A percentile compares a stretch with the other conserved stretches of the same genome.
Evolutionary conservation across 2,113 vertebrate species (phyloP).

Genomic region (Prionailurus bengalensis): DNA sequence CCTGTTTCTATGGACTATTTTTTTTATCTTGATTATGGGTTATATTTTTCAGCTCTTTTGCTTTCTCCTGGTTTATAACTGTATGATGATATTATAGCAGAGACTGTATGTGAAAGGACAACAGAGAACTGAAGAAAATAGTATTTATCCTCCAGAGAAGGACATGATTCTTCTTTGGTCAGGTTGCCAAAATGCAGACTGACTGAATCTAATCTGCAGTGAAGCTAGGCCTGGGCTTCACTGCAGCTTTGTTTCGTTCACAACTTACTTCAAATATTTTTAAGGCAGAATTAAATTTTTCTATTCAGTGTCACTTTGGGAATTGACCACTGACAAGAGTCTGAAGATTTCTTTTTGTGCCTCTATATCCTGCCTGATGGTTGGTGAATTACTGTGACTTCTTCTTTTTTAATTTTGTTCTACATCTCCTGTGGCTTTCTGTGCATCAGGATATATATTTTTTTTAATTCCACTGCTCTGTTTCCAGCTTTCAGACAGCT

Average conservation of each 20-base stretch:
- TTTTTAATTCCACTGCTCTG: not conserved
- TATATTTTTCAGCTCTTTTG: not conserved
- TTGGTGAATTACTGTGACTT: rapidly evolving
- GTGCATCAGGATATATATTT: rapidly evolving
- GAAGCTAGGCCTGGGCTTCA: not conserved
- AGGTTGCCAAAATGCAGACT: not conserved
- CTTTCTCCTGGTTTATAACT: not conserved
- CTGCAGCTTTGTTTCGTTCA: not conserved
- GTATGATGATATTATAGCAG: not conserved
- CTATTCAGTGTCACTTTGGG: not conserved
- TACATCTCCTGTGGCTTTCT: rapidly evolving
- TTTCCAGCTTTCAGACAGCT: not conserved
- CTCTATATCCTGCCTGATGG: not conserved
- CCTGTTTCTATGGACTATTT: not conserved
- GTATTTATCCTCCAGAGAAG: not conserved
- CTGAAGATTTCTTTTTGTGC: not conserved
- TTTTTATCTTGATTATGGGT: not conserved
- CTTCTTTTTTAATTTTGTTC: not conserved
- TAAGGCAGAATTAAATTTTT: not conserved
- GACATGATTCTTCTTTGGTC: no score
- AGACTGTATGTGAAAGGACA: not conserved
- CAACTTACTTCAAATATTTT: not conserved
- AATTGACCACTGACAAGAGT: not conserved
- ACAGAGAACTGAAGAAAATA: not conserved
- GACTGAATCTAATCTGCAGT: no score